These are phyloP conservation scores for Balaeniceps rex DNA, from an alignment of 2,113 vertebrate genomes.

Conservation along the genomic window DNA sequence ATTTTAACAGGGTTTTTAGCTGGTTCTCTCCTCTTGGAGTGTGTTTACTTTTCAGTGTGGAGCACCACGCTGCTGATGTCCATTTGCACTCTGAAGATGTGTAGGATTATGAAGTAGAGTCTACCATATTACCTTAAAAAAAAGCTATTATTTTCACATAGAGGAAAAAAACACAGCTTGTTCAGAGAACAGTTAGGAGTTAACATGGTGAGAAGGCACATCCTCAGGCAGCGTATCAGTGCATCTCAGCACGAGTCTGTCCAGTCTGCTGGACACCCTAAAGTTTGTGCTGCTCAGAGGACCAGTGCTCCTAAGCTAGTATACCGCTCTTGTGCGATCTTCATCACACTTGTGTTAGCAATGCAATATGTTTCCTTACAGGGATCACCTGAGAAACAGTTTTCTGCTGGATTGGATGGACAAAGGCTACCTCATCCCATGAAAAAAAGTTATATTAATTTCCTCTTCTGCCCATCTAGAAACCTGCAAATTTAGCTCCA, in stretches of 20 bases:
- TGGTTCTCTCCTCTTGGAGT: neutral
- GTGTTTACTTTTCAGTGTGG: neutral
- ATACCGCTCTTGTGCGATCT: too few species aligned
- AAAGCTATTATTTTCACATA: neutral
- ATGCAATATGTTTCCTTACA: neutral
- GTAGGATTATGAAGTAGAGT: neutral
- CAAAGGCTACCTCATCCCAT: neutral
- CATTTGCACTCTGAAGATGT: neutral
- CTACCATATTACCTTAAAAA: neutral
- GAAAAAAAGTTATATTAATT: neutral
- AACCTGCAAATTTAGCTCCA: neutral
- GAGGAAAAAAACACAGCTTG: neutral
- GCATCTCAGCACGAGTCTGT: fast-evolving
- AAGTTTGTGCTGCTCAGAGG: neutral
- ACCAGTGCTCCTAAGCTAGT: neutral
- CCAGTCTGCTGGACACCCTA: neutral
- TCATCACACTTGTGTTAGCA: neutral
- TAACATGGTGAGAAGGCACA: neutral
- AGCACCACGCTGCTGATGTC: neutral
- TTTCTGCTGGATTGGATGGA: neutral
- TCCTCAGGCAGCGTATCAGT: neutral
- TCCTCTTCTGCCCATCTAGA: neutral
- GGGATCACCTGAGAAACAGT: neutral
- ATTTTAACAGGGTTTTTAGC: neutral
- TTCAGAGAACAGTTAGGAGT: neutral